Base-by-base conservation (phyloP, 2,888 invertebrate genomes). In the Drosophila mayaguana region DNA sequence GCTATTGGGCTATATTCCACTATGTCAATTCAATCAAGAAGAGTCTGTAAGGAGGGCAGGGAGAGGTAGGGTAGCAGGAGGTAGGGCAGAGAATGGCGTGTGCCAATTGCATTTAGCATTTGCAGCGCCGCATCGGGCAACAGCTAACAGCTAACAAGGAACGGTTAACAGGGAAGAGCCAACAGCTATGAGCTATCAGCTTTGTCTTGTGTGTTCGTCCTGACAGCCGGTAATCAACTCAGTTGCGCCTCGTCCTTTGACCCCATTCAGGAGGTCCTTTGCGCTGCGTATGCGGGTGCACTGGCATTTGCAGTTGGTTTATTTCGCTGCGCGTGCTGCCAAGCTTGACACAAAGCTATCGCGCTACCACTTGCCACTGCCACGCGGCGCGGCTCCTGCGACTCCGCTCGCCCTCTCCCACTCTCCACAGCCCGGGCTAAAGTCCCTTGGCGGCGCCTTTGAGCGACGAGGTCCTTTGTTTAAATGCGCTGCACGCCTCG, bases 201-300 rank as follows among this genome's bases (percentile, higher is more conserved):
- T 74, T 70, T 83, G 71, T 74, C 81, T 80, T 72, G 67, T 83
- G 71, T 80, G 74, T 72, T 70, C 70, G 83, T 64, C 43, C 57
- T 56, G 43, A 53, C 70, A 57, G 70, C 61, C 75, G 88, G 83
- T 88, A 83, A 83, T 83, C 88, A 83, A 83, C 88, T 83, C 80
- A 80, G 82, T 80, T 77, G 82, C 80, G 68, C 45, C 22, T 43
- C 67, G 69, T 72, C 69, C 81, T 75, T 68, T 85, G 74, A 72
- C 77, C 83, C 72, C 65, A 11, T 80, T 61, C 40, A 61, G 28
- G 2, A 56, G 48, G 60, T 50, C 38, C 51, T 43, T 18, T 43
- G 64, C 34, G 48, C 40, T 57, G 70, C 63, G 56, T 67, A 64
- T 71, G 75, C 67, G 71, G 65, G 59, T 57, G 69, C 64, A 63